Percentiles rank a stretch among this genome's conserved stretches.
phyloP scores from a whole-genome alignment of 2,797 vertebrate species.

The Acanthis flammea region DNA sequence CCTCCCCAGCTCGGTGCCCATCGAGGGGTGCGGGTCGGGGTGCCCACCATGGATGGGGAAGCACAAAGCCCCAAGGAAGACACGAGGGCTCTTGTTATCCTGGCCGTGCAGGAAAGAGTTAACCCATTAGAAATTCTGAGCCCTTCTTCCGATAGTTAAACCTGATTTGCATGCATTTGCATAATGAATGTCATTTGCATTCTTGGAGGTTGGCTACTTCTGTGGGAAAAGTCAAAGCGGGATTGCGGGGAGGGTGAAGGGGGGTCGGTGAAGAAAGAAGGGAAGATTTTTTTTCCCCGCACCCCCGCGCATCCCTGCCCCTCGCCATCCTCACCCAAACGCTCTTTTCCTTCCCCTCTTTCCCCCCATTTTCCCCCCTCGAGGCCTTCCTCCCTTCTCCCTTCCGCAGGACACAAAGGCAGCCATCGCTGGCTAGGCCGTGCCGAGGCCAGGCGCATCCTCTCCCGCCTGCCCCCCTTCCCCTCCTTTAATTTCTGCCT shows the following conservation, averaged over 20 bases:
- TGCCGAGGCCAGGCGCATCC: constrained; percentile 33
- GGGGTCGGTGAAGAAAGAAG: constrained; percentile 68
- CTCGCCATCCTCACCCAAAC: neutral
- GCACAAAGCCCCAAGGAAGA: constrained; percentile 27
- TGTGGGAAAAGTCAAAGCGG: constrained; percentile 91
- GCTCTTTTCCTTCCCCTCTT: neutral
- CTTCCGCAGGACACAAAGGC: constrained; percentile 26
- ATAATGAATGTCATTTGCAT: constrained; percentile 99
- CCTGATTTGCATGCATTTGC: constrained; percentile 99
- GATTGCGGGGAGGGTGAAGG: constrained; percentile 56
- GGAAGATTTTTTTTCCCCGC: constrained; percentile 51
- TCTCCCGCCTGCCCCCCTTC: neutral
- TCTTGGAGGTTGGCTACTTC: constrained; percentile 93
- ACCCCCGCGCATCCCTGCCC: neutral
- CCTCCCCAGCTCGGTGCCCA: neutral
- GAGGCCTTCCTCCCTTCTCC: neutral
- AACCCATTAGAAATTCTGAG: constrained; percentile 78
- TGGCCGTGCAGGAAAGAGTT: constrained; percentile 57
- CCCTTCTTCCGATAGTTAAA: constrained; percentile 94
- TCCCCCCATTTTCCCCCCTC: neutral
- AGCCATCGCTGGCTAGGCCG: constrained; percentile 4
- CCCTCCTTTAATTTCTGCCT: constrained; percentile 55
- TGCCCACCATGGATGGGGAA: neutral
- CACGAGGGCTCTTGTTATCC: neutral
- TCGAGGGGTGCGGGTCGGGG: neutral